These are phyloP conservation scores for Drosophila ohnishii DNA, from an alignment of 1,140 invertebrate species.

Conservation along the genomic window DNA sequence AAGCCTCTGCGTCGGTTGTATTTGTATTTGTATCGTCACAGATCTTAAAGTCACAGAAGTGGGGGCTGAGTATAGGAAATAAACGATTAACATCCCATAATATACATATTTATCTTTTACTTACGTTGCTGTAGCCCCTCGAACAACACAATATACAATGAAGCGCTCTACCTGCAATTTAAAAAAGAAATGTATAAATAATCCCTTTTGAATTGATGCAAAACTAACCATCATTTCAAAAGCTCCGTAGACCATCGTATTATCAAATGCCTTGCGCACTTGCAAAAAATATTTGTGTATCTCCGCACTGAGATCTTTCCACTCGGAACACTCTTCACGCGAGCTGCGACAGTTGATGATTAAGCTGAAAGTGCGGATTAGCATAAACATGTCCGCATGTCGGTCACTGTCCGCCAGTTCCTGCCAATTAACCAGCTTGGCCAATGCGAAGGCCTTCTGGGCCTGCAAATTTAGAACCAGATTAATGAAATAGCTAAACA, in stretches of 20 bases:
- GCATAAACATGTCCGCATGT: constrained; percentile 36
- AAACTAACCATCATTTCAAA: constrained; percentile 45
- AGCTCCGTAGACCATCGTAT: background rate
- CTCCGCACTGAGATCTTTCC: constrained; percentile 22
- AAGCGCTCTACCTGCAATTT: constrained; percentile 34
- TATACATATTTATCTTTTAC: background rate
- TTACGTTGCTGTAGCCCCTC: constrained; percentile 19
- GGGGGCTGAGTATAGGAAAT: constrained; percentile 3
- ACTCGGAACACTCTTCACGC: constrained; percentile 30
- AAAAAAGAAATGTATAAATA: background rate
- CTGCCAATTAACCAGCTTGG: constrained; percentile 30
- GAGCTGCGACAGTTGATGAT: constrained; percentile 24
- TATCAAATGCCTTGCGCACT: constrained; percentile 14
- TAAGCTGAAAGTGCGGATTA: constrained; percentile 25
- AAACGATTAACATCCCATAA: background rate
- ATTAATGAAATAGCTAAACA: background rate
- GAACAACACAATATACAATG: constrained; percentile 40
- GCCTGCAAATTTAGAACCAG: background rate
- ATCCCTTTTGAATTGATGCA: fast-evolving
- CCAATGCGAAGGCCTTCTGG: constrained; percentile 24
- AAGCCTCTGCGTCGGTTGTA: background rate
- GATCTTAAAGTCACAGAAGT: constrained; percentile 16
- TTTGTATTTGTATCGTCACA: background rate
- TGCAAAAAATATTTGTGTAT: constrained; percentile 41
- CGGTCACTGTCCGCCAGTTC: constrained; percentile 10